Conservation (phyloP, 2,888 invertebrate species). For the Eretmocerus hayati region DNA sequence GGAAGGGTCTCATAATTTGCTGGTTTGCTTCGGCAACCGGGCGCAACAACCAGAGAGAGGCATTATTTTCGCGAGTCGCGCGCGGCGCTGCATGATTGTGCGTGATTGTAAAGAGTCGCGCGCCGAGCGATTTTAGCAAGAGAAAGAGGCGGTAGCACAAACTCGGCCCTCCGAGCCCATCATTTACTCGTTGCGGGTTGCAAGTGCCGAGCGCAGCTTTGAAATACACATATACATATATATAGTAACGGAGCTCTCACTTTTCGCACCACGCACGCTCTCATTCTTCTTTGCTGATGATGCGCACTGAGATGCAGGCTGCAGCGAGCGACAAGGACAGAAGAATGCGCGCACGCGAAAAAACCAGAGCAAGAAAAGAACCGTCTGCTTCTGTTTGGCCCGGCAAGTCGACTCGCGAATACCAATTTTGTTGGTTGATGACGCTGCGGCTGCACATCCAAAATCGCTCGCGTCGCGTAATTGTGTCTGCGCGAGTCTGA, state of each 20-base stretch:
- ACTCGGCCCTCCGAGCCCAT: conserved; percentile 32
- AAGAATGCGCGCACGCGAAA: neutral
- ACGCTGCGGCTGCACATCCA: neutral
- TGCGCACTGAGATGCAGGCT: neutral
- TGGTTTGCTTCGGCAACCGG: too few species aligned
- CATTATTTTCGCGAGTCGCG: conserved; percentile 34
- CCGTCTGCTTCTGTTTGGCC: neutral
- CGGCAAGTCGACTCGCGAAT: conserved; percentile 12
- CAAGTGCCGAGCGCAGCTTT: conserved; percentile 25
- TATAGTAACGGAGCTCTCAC: conserved; percentile 26
- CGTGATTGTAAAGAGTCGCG: conserved; percentile 23
- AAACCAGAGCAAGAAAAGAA: neutral
- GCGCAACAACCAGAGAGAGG: neutral
- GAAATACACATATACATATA: too few species aligned
- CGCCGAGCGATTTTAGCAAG: conserved; percentile 3
- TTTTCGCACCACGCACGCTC: conserved; percentile 1
- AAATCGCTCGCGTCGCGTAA: conserved; percentile 14
- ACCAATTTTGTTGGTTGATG: conserved; percentile 9
- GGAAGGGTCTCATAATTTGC: conserved; percentile 36
- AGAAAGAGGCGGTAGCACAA: neutral
- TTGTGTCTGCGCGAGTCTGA: conserved; percentile 7
- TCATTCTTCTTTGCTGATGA: conserved; percentile 5
- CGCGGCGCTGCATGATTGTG: neutral
- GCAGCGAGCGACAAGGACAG: too few species aligned
- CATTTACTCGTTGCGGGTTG: conserved; percentile 31